Conservation (phyloP, 2,888 invertebrate species). For the Drosophila tripunctata region DNA sequence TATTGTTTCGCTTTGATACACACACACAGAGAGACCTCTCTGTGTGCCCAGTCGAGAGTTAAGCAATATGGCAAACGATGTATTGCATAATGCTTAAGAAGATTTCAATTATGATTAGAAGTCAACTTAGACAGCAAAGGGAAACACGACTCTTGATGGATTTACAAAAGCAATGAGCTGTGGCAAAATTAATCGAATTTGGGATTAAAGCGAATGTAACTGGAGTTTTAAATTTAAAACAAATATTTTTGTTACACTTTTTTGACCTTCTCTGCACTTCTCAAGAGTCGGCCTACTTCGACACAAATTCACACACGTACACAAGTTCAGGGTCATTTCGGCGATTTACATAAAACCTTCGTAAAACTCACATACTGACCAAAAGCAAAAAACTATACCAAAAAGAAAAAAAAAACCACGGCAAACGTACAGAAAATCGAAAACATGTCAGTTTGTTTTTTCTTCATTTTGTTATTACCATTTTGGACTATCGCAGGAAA, state of each 20-base stretch:
- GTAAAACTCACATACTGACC: conserved; percentile 21
- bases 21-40: no score
- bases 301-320: background rate
- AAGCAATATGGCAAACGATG: conserved; percentile 39
- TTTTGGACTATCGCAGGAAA: conserved; percentile 61
- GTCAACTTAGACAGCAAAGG: conserved; percentile 7
- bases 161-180: conserved; percentile 10
- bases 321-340: conserved; percentile 50
- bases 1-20: conserved; percentile 38
- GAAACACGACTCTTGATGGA: conserved; percentile 11
- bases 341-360: conserved; percentile 57
- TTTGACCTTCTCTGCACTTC: conserved; percentile 24
- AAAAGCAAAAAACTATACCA: conserved; percentile 18
- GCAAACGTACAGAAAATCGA: conserved; percentile 37
- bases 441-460: conserved; percentile 35
- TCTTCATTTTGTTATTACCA: conserved; percentile 4
- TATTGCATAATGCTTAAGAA: conserved; percentile 54
- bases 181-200: conserved; percentile 11
- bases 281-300: conserved; percentile 22
- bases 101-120: conserved; percentile 65
- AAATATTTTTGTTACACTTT: background rate
- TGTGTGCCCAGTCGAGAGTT: conserved; percentile 18
- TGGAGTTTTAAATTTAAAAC: background rate
- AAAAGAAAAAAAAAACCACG: conserved; percentile 20
- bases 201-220: background rate